Base-by-base conservation (phyloP, 2,113 vertebrate genomes). In the Arothron firmamentum region DNA sequence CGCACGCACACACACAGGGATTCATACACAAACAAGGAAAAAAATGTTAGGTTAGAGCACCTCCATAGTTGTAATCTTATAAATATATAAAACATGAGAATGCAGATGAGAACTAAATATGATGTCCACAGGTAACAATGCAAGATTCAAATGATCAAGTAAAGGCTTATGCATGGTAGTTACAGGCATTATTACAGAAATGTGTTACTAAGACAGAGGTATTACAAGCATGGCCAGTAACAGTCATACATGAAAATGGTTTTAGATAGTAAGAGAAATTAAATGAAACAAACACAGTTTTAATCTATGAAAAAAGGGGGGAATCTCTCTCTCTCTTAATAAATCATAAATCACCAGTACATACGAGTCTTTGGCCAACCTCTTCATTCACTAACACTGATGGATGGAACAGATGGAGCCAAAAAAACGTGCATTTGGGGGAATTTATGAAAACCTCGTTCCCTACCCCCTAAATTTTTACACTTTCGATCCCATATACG, bases 401-500 rank as follows among this genome's bases (percentile, higher is more conserved):
- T 83, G 85, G 89, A 94, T 92, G 90, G 87, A 84, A 94, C 91
- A 93, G 84, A 86, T 85, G 87, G 74, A 82, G 86, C 91, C 21
- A 90, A 93, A 94, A 92, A 87, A 92, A 89, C 94, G 92, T 97
- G 95, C 94, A 97, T 89, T 91, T 91, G 90, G 84, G 90, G 92
- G 84, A 94, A 94, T 90, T 91, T 93, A 97, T 93, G 94, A 98
- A 94, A 95, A 91, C 94, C 97, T 96, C 67, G 89, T 95, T 87
- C 96, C 96, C 96, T 98, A 98, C 96, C 97, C 96, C 94, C 96
- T 99, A 99, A 96, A 99, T 99, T 94, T 99, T 99, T 95, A 99
- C 97, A 98, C 97, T 99, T 96, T 99, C 97, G 96, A 99, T 99
- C 93, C 97, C 97, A 95, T 99, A 99, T 92, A 99, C 97, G 97